Percentiles rank a stretch among this genome's conserved stretches.
Conservation (phyloP, 2,113 vertebrate species). For the Paralichthys olivaceus region DNA sequence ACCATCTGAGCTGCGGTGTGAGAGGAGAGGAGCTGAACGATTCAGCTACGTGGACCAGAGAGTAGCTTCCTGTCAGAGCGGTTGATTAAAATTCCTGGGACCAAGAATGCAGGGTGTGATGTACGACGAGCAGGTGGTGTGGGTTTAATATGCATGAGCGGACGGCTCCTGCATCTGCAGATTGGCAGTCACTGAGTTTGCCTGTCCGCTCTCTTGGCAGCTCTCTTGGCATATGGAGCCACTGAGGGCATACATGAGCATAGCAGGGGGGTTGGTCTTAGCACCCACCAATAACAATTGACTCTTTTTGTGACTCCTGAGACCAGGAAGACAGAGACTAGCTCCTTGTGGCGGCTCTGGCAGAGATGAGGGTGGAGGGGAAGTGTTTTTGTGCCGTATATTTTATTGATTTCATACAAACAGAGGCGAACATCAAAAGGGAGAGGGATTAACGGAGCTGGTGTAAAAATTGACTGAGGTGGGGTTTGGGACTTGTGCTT, state of each 20-base stretch:
- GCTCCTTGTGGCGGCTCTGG: constrained; percentile 37
- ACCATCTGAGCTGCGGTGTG: not conserved
- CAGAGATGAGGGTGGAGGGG: constrained; percentile 41
- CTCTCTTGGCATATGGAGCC: constrained; percentile 75
- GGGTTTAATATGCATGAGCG: constrained; percentile 81
- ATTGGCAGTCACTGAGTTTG: constrained; percentile 74
- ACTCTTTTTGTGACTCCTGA: constrained; percentile 44
- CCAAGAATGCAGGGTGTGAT: constrained; percentile 77
- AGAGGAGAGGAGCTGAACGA: constrained; percentile 38
- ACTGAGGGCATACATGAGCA: constrained; percentile 70
- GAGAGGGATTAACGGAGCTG: constrained; percentile 49
- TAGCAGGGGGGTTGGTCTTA: constrained; percentile 53
- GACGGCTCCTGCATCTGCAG: constrained; percentile 76
- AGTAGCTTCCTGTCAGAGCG: constrained; percentile 71
- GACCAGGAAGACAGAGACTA: constrained; percentile 25
- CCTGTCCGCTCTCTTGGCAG: constrained; percentile 72
- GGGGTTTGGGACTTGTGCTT: constrained; percentile 51
- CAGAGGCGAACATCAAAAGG: constrained; percentile 62
- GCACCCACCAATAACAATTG: constrained; percentile 60
- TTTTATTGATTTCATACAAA: constrained; percentile 72
- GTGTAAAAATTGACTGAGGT: constrained; percentile 57
- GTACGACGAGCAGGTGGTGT: constrained; percentile 79
- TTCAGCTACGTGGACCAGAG: constrained; percentile 58
- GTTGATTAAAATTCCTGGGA: constrained; percentile 79
- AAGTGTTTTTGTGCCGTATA: constrained; percentile 39